phyloP scores from a whole-genome alignment of 1,140 invertebrate species.

The Drosophila busckii region DNA sequence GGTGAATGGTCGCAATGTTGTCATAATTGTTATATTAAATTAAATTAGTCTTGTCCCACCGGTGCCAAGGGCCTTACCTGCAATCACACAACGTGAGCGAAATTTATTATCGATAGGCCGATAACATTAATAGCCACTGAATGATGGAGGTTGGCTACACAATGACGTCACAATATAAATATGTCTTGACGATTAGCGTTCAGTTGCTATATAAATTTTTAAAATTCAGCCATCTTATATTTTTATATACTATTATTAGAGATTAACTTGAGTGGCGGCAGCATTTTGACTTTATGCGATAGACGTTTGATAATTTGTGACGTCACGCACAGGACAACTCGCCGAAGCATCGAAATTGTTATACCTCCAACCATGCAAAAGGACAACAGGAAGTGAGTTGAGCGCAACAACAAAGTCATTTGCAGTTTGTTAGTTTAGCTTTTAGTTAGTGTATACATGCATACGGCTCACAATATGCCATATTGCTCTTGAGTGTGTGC shows the following conservation, averaged over 20 bases:
- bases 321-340: slow-evolving; percentile 29
- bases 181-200: not conserved
- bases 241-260: not conserved
- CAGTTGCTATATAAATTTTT: not conserved
- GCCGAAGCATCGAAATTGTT: too few relatives aligned
- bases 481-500: too few relatives aligned
- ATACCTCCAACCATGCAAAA: too few relatives aligned
- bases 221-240: too few relatives aligned
- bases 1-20: slow-evolving; percentile 93
- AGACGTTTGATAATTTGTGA: too few relatives aligned
- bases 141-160: not conserved
- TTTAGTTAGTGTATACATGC: too few relatives aligned
- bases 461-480: too few relatives aligned
- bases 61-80: too few relatives aligned
- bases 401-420: too few relatives aligned
- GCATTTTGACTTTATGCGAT: not conserved
- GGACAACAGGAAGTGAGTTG: too few relatives aligned
- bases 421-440: too few relatives aligned
- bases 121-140: not conserved
- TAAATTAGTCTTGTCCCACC: not conserved
- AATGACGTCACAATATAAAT: not conserved
- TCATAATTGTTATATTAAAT: slow-evolving; percentile 83
- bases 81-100: not conserved
- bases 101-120: not conserved
- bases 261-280: too few relatives aligned